Evolutionary conservation across 2,113 vertebrate species (phyloP).

Genomic region (Rutilus rutilus): DNA sequence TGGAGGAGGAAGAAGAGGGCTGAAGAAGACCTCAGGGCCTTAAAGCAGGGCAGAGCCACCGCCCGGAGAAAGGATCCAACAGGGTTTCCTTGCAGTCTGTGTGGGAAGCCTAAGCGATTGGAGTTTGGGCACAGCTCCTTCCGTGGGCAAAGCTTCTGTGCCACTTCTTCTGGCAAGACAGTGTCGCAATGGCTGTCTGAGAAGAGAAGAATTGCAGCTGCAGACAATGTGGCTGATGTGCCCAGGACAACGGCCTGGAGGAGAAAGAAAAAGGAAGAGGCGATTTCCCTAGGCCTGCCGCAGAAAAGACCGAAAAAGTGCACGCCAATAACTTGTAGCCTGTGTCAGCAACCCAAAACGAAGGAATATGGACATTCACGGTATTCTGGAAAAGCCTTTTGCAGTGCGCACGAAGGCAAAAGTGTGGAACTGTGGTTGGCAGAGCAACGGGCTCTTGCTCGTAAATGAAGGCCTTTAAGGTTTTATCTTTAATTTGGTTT

Average conservation of each 20-base stretch:
- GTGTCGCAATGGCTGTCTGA: neutral
- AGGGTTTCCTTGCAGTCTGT: neutral
- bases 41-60: neutral
- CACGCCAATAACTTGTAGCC: neutral
- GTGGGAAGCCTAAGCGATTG: neutral
- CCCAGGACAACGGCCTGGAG: neutral
- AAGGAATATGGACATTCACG: neutral
- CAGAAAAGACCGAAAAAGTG: neutral
- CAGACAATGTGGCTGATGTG: neutral
- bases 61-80: neutral
- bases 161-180: neutral
- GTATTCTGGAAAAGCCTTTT: neutral
- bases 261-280: neutral
- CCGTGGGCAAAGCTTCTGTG: neutral
- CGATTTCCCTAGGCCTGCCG: neutral
- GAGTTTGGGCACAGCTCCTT: neutral
- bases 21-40: neutral
- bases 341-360: neutral
- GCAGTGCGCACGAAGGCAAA: neutral
- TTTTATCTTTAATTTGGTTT: no score
- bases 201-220: neutral
- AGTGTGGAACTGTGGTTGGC: neutral
- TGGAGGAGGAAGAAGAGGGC: neutral
- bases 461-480: no score
- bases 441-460: neutral